Percentiles rank a stretch among this genome's conserved stretches.
phyloP scores from a whole-genome alignment of 1,140 invertebrate species.

The Mizuhopecten yessoensis region DNA sequence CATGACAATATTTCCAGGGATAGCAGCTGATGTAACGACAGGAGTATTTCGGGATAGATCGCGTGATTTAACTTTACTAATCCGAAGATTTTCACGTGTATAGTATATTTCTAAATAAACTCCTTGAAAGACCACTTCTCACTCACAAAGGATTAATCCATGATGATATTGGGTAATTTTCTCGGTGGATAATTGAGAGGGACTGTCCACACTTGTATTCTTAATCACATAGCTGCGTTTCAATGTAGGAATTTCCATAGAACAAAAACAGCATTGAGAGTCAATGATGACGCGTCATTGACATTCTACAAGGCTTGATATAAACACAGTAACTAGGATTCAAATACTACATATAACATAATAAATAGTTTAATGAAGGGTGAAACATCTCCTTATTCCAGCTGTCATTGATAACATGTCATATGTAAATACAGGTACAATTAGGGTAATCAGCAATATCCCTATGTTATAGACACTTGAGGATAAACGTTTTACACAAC shows the following conservation, averaged over 20 bases:
- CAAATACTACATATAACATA: too few relatives aligned
- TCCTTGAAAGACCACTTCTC: not conserved
- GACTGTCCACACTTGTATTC: not conserved
- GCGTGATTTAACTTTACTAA: not conserved
- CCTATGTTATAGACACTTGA: too few relatives aligned
- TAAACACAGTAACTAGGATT: not conserved
- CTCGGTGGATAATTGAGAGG: not conserved
- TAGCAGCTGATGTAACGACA: not conserved
- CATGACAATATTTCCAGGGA: not conserved
- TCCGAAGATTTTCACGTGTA: slow-evolving; percentile 1
- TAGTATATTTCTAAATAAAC: not conserved
- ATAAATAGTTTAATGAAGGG: too few relatives aligned
- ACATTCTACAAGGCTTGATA: not conserved
- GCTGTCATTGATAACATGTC: too few relatives aligned
- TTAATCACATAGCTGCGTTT: not conserved
- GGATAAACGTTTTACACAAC: too few relatives aligned
- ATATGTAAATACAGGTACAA: too few relatives aligned
- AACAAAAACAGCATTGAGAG: not conserved
- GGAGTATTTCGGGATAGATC: not conserved
- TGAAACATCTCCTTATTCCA: too few relatives aligned
- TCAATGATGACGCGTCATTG: not conserved
- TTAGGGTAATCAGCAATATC: too few relatives aligned
- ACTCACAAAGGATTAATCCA: not conserved
- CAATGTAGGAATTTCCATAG: not conserved
- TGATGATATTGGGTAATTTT: not conserved